phyloP scores from a whole-genome alignment of 2,888 invertebrate species.

The Physocephala rufipes region DNA sequence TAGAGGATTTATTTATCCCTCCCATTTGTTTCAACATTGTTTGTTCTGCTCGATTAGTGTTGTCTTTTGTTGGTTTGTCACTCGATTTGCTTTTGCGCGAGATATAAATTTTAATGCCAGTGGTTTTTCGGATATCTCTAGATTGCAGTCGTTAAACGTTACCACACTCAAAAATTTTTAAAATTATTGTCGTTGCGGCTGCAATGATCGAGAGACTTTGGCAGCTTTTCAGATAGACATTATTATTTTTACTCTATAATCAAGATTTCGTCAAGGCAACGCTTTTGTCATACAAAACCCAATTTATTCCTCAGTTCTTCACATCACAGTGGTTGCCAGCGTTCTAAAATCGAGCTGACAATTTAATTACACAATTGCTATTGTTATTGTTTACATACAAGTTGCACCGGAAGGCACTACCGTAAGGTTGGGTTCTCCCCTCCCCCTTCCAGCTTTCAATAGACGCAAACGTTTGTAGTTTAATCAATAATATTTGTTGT shows the following conservation, averaged over 20 bases:
- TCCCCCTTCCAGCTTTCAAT: neutral
- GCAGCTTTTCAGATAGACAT: too few relatives aligned
- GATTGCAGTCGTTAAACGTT: too few relatives aligned
- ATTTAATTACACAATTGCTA: neutral
- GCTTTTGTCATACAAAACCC: slow-evolving; percentile 41
- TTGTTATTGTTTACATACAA: too few relatives aligned
- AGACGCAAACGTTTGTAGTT: slow-evolving; percentile 45
- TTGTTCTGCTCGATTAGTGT: neutral
- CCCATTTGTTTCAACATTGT: neutral
- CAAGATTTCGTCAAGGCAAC: slow-evolving; percentile 54
- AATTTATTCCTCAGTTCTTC: slow-evolving; percentile 29
- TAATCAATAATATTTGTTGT: slow-evolving; percentile 52
- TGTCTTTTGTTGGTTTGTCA: slow-evolving; percentile 20
- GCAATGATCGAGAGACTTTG: neutral
- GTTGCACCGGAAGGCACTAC: neutral
- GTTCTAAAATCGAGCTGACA: neutral
- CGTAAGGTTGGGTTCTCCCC: neutral
- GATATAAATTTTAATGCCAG: neutral
- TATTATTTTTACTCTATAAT: slow-evolving; percentile 61
- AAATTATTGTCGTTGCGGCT: slow-evolving; percentile 50
- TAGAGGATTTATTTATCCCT: slow-evolving; percentile 49
- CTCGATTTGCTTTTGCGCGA: slow-evolving; percentile 14
- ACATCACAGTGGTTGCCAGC: neutral
- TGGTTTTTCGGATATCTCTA: neutral
- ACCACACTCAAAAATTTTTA: too few relatives aligned